Evolutionary conservation across 1,140 invertebrate species (phyloP).

Genomic region (Brachionus rubens): DNA sequence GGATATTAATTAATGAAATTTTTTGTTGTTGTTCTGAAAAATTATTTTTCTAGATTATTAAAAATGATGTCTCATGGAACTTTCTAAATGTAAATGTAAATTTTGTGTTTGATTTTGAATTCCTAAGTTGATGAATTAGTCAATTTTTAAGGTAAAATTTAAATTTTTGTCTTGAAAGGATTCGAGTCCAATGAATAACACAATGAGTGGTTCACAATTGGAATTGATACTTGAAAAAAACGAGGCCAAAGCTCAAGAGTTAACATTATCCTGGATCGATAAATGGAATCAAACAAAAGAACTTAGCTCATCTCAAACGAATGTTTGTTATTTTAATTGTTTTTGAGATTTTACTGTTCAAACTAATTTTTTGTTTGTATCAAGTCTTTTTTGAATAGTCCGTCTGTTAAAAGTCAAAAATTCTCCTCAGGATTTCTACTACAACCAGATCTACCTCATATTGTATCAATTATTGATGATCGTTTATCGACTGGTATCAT

Average conservation of each 20-base stretch:
- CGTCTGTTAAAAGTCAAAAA: neutral
- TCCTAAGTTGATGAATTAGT: too few relatives aligned
- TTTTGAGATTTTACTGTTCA: too few relatives aligned
- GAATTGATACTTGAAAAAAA: constrained; percentile 32
- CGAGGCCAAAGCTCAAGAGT: constrained; percentile 33
- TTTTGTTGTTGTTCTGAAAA: too few relatives aligned
- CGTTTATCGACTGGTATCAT: constrained; percentile 1
- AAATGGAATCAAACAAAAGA: constrained; percentile 40
- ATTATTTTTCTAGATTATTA: too few relatives aligned
- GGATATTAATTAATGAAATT: too few relatives aligned
- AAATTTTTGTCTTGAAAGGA: too few relatives aligned
- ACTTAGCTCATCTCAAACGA: neutral
- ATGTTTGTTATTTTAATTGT: neutral
- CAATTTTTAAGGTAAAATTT: too few relatives aligned
- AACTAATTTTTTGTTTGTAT: neutral
- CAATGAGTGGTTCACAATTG: constrained; percentile 8
- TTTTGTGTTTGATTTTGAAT: too few relatives aligned
- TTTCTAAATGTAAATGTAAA: too few relatives aligned
- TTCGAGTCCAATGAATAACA: neutral
- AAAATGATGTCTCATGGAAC: too few relatives aligned
- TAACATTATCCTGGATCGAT: constrained; percentile 34
- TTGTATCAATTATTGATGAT: constrained; percentile 23
- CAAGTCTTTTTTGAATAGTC: constrained; percentile 34
- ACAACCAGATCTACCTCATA: constrained; percentile 39
- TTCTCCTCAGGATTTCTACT: constrained; percentile 18